Base-by-base conservation (phyloP, 2,113 vertebrate species). In the Hypanus sabinus region DNA sequence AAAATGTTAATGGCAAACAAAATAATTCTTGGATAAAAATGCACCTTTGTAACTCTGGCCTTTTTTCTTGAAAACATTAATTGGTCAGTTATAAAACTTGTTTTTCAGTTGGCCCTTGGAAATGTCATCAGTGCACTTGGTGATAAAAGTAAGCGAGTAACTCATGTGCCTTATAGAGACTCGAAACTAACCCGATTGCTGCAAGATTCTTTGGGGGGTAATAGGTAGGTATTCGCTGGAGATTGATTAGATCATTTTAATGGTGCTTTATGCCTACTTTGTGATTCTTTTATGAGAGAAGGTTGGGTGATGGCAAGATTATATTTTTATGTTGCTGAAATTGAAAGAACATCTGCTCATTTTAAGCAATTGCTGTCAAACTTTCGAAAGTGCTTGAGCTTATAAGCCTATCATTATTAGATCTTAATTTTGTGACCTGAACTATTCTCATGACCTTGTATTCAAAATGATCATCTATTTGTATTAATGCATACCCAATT, bases 111-210 rank as follows among this genome's bases (percentile, higher is more conserved):
- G 68, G 99, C 99, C 81, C 96, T 99, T 95, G 99, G 99, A 94
- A 99, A 99, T 68, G 99, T 99, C 68, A 99, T 99, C 96, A 99
- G 99, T 83, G 99, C 99, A 16, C 95, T 99, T 94, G 99, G 99
- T 94, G 99, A 99, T 96, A 97, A 98, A 95, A 99, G 98, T 95
- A 99, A 99, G 95, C 98, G 98, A 94, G 97, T 98, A 94, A 98
- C 97, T 33, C 99, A 99, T 0, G 98, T 99, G 94, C 99, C 99
- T 93, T 99, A 99, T 94, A 97, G 99, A 95, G 99, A 99, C 95
- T 99, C 99, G 94, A 99, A 99, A 94, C 97, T 99, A 95, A 99
- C 99, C 5, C 97, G 99, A 30, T 96, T 99, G 0, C 96, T 99
- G 22, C 99, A 99, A 95, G 99, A 99, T 95, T 99, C 99, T 0